Evolutionary conservation across 1,140 invertebrate genomes (phyloP).

Genomic region (Triops longicaudatus): DNA sequence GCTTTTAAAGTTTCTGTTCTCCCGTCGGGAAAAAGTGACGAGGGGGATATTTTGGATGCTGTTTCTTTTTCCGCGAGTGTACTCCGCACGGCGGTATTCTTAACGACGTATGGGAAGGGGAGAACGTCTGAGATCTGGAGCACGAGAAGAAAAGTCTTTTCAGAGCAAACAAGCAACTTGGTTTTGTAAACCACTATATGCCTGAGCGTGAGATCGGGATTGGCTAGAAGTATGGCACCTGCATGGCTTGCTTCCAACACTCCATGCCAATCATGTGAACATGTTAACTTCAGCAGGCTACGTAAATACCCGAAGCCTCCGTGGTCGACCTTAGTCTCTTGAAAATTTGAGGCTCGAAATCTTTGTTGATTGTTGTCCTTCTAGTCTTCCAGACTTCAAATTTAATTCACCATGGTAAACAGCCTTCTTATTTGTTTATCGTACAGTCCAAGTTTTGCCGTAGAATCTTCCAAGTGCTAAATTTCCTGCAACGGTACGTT

Average conservation of each 20-base stretch:
- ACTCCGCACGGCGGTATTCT: not conserved
- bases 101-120: not conserved
- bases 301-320: slow-evolving; percentile 10
- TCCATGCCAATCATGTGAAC: slow-evolving; percentile 14
- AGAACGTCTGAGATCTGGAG: slow-evolving; percentile 7
- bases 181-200: slow-evolving; percentile 8
- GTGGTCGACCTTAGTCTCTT: not conserved
- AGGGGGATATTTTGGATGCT: not conserved
- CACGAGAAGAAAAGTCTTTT: not conserved
- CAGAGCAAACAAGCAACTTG: slow-evolving; percentile 2
- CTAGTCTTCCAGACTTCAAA: not conserved
- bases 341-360: not conserved
- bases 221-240: slow-evolving; percentile 3
- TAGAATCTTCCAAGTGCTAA: slow-evolving; percentile 5
- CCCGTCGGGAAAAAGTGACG: not conserved
- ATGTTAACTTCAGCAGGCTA: slow-evolving; percentile 4
- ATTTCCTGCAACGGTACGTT: not conserved
- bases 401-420: not conserved
- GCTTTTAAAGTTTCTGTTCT: not conserved
- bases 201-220: not conserved
- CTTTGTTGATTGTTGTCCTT: not conserved
- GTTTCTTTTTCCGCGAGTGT: not conserved
- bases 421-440: not conserved
- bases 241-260: not conserved
- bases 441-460: not conserved